These are phyloP conservation scores for Blastomussa wellsi DNA, from an alignment of 92 coral and sea anemone species.

Conservation along the genomic window DNA sequence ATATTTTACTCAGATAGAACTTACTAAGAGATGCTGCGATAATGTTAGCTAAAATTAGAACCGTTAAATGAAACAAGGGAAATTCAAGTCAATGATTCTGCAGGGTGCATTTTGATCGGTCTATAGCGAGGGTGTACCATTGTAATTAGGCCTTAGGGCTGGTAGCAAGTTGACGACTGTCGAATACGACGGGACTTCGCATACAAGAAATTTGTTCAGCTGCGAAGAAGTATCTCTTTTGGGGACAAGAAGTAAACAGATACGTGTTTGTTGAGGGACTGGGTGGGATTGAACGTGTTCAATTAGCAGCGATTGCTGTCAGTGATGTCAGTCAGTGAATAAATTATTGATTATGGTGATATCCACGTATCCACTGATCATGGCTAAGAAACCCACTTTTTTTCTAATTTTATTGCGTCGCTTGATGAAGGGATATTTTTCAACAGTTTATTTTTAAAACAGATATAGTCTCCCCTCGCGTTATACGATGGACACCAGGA, in stretches of 20 bases:
- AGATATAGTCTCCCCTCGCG: not conserved
- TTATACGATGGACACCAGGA: not conserved
- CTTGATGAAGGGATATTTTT: not conserved
- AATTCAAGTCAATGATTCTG: not conserved
- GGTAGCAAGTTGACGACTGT: not conserved
- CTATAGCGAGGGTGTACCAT: not conserved
- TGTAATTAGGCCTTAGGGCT: not conserved
- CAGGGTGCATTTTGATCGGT: not conserved
- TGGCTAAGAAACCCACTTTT: not conserved
- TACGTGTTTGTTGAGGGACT: not conserved
- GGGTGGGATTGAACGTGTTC: not conserved
- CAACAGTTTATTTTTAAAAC: not conserved
- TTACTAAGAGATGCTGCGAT: not conserved
- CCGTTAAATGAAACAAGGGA: not conserved
- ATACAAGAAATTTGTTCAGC: not conserved
- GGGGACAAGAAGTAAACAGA: not conserved
- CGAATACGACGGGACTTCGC: not conserved
- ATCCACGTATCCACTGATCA: not conserved
- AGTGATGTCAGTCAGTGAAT: not conserved
- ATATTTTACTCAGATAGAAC: not conserved
- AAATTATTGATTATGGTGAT: not conserved
- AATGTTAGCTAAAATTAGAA: not conserved
- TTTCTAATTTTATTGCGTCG: not conserved
- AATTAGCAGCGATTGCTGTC: not conserved
- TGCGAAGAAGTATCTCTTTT: not conserved